Base-by-base conservation (phyloP, 2,113 vertebrate genomes). In the Pteronura brasiliensis region DNA sequence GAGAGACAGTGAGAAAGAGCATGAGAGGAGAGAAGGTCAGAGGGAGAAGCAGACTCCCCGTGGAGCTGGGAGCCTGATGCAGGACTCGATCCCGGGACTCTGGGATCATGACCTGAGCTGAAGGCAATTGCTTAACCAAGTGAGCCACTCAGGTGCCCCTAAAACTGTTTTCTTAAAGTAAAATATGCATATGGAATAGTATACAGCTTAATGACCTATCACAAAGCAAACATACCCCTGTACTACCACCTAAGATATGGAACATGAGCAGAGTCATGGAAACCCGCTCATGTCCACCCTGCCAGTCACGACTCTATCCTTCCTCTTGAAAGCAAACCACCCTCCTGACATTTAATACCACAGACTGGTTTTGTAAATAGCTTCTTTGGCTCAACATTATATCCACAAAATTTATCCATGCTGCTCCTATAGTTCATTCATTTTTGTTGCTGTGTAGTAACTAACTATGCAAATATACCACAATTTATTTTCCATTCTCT, bases 221-320 rank as follows among this genome's bases (percentile, higher is more conserved):
- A 31, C 55, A 76, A 88, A 67, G 29, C 29, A 88, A 89, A 36
- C 23, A 47, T 3, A 31, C 10, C 14, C 47, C 14, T 63, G n/a
- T 65, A 10, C 15, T 42, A 8, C 7, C 12, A 21, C 71, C 36
- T 31, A 65, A 36, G 55, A 65, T 4, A 59, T 2, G 65, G 82
- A 79, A 39, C 18, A 65, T 36, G 4, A 57, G 42, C n/a, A 71
- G 74, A 18, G 27, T 2, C 20, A 0, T 13, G 42, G 18, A 92
- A 34, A 15, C 10, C 0, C 17, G 1, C 15, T 20, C 42, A 4
- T 1, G 8, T 9, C 36, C 13, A 52, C 47, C 18, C 39, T 63
- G 23, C 31, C n/a, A 34, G 36, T 36, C 47, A 36, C 9, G 1
- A 44, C 29, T 67, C 81, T 27, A 13, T 31, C 47, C 36, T 95